Conservation (phyloP, 1,140 invertebrate genomes). For the Drosophila seguyi region DNA sequence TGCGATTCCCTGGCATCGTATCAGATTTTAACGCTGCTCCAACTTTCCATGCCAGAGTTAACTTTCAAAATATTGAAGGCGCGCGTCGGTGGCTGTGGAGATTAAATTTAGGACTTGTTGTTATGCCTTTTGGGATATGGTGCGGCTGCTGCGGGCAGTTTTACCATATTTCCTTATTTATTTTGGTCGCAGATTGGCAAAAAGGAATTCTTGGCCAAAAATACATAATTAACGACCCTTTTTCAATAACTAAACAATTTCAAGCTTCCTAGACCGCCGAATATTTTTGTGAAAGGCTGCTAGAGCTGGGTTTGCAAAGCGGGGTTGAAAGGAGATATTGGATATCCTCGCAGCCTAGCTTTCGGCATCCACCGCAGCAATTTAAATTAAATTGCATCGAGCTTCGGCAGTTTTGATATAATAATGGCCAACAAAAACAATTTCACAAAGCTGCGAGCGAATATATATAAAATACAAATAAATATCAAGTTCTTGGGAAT, state of each 20-base stretch:
- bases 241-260: conserved; percentile 60
- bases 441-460: background rate
- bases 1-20: conserved; percentile 9
- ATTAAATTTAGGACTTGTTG: conserved; percentile 30
- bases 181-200: conserved; percentile 27
- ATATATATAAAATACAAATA: background rate
- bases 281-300: conserved; percentile 41
- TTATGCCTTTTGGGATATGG: conserved; percentile 9
- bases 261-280: conserved; percentile 23
- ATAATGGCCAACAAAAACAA: background rate
- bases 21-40: background rate
- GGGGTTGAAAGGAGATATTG: background rate
- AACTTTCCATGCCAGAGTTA: conserved; percentile 3
- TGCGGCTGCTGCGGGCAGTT: conserved; percentile 22
- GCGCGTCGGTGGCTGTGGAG: conserved; percentile 15
- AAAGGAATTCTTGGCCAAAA: conserved; percentile 36
- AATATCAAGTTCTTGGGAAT: background rate
- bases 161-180: conserved; percentile 30
- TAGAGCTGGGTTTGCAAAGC: background rate
- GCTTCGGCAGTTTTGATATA: conserved; percentile 1
- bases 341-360: conserved; percentile 22
- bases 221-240: conserved; percentile 54
- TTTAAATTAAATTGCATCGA: conserved; percentile 60
- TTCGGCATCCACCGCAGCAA: conserved; percentile 53
- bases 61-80: conserved; percentile 22